Conservation (phyloP, 1,140 invertebrate species). For the Spodoptera litura region DNA sequence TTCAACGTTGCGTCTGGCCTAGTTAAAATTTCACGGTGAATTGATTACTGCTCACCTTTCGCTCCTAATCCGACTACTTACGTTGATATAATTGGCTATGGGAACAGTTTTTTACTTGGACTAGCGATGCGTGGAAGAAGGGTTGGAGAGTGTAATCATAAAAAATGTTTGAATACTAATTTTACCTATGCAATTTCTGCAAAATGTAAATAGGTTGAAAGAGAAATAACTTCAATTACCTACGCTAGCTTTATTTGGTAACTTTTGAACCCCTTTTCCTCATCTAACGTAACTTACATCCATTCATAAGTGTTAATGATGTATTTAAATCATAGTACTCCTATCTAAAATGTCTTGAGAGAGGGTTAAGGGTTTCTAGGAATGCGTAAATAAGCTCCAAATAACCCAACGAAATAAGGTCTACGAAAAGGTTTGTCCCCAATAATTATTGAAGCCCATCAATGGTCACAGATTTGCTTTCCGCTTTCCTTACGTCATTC, state of each 20-base stretch:
- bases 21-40: slow-evolving; percentile 15
- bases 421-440: not conserved
- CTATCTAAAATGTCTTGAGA: too few species aligned
- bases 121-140: not conserved
- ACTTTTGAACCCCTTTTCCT: too few species aligned
- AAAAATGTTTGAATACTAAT: too few species aligned
- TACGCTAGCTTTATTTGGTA: too few species aligned
- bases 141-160: not conserved
- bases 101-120: slow-evolving; percentile 15
- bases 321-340: too few species aligned
- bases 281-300: too few species aligned
- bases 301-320: too few species aligned
- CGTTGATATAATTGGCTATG: slow-evolving; percentile 1
- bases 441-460: not conserved
- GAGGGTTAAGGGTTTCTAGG: too few species aligned
- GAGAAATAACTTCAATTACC: too few species aligned
- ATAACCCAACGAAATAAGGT: not conserved
- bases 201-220: too few species aligned
- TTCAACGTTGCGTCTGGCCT: not conserved
- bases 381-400: too few species aligned
- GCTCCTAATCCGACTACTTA: slow-evolving; percentile 7
- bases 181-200: too few species aligned
- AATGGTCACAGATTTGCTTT: not conserved
- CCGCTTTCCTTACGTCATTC: not conserved
- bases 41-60: slow-evolving; percentile 16